Base-by-base conservation (phyloP, 2,113 vertebrate species). In the Stigmatopora argus region DNA sequence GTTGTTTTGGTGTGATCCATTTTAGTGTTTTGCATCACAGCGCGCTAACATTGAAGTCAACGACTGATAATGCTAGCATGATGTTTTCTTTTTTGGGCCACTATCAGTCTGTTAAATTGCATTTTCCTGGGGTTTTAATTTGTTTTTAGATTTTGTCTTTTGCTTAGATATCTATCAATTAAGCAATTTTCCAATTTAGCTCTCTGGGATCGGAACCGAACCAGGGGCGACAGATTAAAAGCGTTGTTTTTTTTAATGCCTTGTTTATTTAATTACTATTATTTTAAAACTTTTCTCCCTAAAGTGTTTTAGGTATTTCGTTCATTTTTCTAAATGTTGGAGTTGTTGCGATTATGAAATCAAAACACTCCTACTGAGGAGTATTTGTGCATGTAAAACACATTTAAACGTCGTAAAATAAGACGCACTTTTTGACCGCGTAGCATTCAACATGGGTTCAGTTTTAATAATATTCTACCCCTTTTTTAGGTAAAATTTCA, bases 21-120 rank as follows among this genome's bases (percentile, higher is more conserved):
- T 61, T 57, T 57, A 7, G 6, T 21, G 59, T 23, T 59, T 59
- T 59, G 34, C 13, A 19, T 10, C 13, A 3, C 13, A 14, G 13
- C 38, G 41, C 9, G 59, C 59, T 61, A 61, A 61, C 59, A 45
- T 61, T 38, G 12, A 44, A 45, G 35, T 19, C 11, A 60, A 41
- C 57, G 13, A 60, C 12, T 19, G 44, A 23, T 56, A 7, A 17
- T 15, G 53, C 26, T 56, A 56, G 13, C 53, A 31, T 56, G 53
- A 44, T 45, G 38, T 45, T 41, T n/a, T 18, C 57, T 19, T 4
- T 21, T 53, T 53, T 23, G 51, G 10, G 6, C 21, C 23, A 15
- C 53, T 26, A 56, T 31, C 13, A 61, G 17, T 3, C 5, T 12
- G 18, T 44, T 34, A 12, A n/a, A 34, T 59, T 0, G 15, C 31